phyloP scores from a whole-genome alignment of 1,140 invertebrate genomes.

The Aporrectodea caliginosa region DNA sequence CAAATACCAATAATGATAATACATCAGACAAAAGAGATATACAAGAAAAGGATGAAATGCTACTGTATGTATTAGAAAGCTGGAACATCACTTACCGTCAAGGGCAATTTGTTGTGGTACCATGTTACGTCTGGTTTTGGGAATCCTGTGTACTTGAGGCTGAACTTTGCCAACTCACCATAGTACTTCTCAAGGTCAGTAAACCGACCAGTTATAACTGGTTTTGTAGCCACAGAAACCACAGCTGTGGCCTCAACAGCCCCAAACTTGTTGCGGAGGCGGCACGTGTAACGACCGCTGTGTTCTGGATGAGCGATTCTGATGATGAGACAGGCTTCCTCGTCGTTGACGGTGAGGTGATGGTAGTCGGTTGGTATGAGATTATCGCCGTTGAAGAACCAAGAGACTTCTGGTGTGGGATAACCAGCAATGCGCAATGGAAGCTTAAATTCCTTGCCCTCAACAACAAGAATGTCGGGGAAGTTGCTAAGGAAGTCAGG shows the following conservation, averaged over 20 bases:
- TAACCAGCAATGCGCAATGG: slow-evolving; percentile 49
- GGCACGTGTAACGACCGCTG: slow-evolving; percentile 29
- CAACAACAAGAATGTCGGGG: slow-evolving; percentile 10
- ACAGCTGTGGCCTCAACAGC: slow-evolving; percentile 4
- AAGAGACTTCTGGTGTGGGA: slow-evolving; percentile 47
- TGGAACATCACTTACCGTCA: slow-evolving; percentile 29
- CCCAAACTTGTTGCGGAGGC: slow-evolving; percentile 23
- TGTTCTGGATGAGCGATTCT: slow-evolving; percentile 6
- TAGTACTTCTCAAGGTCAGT: slow-evolving; percentile 9
- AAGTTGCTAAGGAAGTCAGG: slow-evolving; percentile 24
- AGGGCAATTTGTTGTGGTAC: slow-evolving; percentile 17
- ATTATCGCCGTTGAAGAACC: slow-evolving; percentile 27
- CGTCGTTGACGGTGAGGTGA: not conserved
- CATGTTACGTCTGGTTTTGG: slow-evolving; percentile 34
- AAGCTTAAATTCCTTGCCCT: slow-evolving; percentile 38
- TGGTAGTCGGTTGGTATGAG: slow-evolving; percentile 9
- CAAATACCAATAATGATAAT: too few relatives aligned
- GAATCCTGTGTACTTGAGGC: slow-evolving; percentile 25
- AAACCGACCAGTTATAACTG: not conserved
- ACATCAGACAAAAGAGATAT: too few relatives aligned
- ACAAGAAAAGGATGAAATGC: too few relatives aligned
- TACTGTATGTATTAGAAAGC: too few relatives aligned
- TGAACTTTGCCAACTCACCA: slow-evolving; percentile 14
- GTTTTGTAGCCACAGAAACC: slow-evolving; percentile 23
- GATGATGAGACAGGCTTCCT: slow-evolving; percentile 7